A percentile compares a stretch with the other conserved stretches of the same genome.
phyloP scores from a whole-genome alignment of 2,113 vertebrate species.

The Tamias sibiricus region DNA sequence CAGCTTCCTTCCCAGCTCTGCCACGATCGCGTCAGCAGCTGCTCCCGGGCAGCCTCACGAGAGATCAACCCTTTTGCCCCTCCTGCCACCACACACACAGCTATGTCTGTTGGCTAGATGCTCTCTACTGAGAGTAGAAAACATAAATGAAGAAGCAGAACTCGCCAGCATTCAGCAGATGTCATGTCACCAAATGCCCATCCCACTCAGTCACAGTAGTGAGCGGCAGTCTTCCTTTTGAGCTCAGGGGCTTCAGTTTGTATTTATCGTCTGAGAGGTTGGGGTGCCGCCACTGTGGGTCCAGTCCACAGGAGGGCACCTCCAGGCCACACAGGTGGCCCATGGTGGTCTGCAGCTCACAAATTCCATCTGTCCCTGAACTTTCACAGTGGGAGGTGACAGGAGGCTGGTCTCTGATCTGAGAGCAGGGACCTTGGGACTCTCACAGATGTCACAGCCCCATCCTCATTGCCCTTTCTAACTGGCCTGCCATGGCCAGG shows the following conservation, averaged over 20 bases:
- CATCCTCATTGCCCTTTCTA: not conserved
- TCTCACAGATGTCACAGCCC: not conserved
- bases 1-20: not conserved
- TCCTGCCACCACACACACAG: not conserved
- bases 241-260: not conserved
- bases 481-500: not conserved
- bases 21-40: not conserved
- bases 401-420: not conserved
- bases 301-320: not conserved
- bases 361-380: not conserved
- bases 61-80: not conserved
- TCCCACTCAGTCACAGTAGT: rapidly evolving
- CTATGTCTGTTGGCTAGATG: not conserved
- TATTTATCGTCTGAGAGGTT: not conserved
- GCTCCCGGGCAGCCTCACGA: not conserved
- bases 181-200: not conserved
- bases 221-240: not conserved
- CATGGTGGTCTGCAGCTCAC: not conserved
- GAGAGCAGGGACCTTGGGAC: not conserved
- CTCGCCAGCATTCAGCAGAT: too few species aligned
- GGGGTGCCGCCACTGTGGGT: not conserved
- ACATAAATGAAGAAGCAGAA: not conserved
- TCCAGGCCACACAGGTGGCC: too few species aligned
- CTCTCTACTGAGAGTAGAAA: not conserved
- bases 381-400: not conserved